Conservation (phyloP, 1,140 invertebrate species). For the Onthophagus taurus region DNA sequence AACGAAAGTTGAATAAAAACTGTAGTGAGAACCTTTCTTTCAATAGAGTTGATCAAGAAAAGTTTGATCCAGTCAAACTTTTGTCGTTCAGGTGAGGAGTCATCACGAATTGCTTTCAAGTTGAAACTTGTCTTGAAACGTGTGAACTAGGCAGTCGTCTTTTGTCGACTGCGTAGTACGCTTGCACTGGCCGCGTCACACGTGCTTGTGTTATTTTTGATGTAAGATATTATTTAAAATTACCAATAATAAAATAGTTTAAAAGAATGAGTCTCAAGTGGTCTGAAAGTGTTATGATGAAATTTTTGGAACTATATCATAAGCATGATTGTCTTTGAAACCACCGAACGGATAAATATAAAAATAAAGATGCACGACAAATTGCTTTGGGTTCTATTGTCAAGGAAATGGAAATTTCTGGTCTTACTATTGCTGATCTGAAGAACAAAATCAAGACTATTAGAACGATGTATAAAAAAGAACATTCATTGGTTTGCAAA, state of each 20-base stretch:
- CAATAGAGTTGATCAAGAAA: slow-evolving; percentile 17
- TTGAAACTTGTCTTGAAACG: slow-evolving; percentile 14
- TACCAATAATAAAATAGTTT: too few relatives aligned
- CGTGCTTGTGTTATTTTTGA: slow-evolving; percentile 6
- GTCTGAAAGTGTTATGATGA: slow-evolving; percentile 13
- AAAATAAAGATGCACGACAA: slow-evolving; percentile 16
- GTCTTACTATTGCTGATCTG: slow-evolving; percentile 16
- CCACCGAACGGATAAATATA: slow-evolving; percentile 15
- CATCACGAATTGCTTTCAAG: too few relatives aligned
- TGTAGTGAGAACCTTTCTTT: slow-evolving; percentile 15
- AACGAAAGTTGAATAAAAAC: slow-evolving; percentile 13
- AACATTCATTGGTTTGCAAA: slow-evolving; percentile 16
- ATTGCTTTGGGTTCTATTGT: slow-evolving; percentile 13
- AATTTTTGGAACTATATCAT: slow-evolving; percentile 15
- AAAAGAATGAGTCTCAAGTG: slow-evolving; percentile 11
- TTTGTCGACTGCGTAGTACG: slow-evolving; percentile 9
- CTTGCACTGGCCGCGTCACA: slow-evolving; percentile 5
- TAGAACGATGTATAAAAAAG: slow-evolving; percentile 17
- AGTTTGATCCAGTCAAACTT: slow-evolving; percentile 15
- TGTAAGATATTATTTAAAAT: too few relatives aligned
- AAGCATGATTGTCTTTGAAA: slow-evolving; percentile 15
- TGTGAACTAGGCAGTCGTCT: slow-evolving; percentile 12
- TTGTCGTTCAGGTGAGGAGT: too few relatives aligned
- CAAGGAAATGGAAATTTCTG: slow-evolving; percentile 16
- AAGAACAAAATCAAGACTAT: slow-evolving; percentile 21